Evolutionary conservation across 1,140 invertebrate genomes (phyloP), one percentile per base, ranked within the genome.

Genomic region (Drosophila sturtevanti): DNA sequence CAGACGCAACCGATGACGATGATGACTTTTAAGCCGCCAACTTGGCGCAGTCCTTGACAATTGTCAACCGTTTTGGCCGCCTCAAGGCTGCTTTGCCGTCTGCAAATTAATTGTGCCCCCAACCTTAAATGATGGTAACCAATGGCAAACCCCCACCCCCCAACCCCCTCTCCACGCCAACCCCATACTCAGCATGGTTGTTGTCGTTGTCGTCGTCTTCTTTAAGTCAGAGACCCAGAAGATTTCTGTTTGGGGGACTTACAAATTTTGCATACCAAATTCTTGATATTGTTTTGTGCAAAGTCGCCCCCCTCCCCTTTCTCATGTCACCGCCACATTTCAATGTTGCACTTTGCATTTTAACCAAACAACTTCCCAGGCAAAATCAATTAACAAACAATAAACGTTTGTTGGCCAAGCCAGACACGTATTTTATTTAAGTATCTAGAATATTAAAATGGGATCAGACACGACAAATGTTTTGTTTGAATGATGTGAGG

Each of bases 381-480:
- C 77, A 63, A 85, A 90, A 90, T 90, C 89, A 90, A 90, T 90
- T 90, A 90, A 89, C 84, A 90, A 89, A 90, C 89, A 90, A 90
- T 90, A 90, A 90, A 89, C 89, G 89, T 90, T 90, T 90, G 85
- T 79, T 85, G 81, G 56, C 86, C 77, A 72, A 80, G 85, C 86
- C 85, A 89, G 87, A 90, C 82, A 87, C 82, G 82, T 85, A 87
- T 85, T 90, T 89, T 89, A 90, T 89, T 90, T 81, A 89, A 90
- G 89, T 90, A 90, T 90, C 89, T 90, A 90, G 89, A 90, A 90
- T 90, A 90, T 90, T 90, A 90, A 90, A 90, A 90, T 90, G 89
- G 89, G 89, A 90, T 90, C 89, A 90, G 84, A 89, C 84, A 82
- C 81, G 80, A 90, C 79, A 63, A 52, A 77, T 63, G 55, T 62